A percentile compares a stretch with the other conserved stretches of the same genome.
Evolutionary conservation across 2,113 vertebrate species (phyloP).

Genomic region (Lycaon pictus): DNA sequence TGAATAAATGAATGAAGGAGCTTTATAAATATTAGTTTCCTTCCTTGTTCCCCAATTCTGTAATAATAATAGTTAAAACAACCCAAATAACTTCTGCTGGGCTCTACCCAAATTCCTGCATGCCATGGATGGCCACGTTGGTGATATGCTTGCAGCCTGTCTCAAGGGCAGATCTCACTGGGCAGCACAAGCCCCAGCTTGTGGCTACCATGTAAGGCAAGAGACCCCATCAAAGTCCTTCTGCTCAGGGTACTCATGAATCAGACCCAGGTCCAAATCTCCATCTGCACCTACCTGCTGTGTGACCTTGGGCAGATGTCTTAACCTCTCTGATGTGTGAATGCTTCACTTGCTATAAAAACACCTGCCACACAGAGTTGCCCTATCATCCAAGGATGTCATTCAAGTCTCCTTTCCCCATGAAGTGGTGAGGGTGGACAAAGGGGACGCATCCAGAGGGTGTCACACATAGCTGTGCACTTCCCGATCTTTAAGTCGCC

Average conservation of each 20-base stretch:
- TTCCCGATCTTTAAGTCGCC: not conserved
- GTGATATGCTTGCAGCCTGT: not conserved
- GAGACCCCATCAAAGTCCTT: not conserved
- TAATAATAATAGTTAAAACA: not conserved
- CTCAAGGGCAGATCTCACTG: not conserved
- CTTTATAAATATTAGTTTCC: not conserved
- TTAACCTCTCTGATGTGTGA: not conserved
- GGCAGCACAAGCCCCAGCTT: not conserved
- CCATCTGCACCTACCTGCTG: not conserved
- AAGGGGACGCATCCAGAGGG: not conserved
- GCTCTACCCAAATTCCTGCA: not conserved
- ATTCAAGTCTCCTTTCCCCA: not conserved
- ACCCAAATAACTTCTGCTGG: not conserved
- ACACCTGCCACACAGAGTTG: not conserved
- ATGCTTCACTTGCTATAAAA: not conserved
- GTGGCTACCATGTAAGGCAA: not conserved
- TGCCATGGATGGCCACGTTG: rapidly evolving
- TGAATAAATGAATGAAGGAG: not conserved
- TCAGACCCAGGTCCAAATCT: not conserved
- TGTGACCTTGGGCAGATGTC: not conserved
- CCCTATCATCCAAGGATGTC: not conserved
- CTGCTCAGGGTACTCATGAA: not conserved
- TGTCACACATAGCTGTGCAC: not conserved
- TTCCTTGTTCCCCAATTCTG: not conserved
- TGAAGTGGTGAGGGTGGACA: not conserved